Evolutionary conservation across 2,888 invertebrate genomes (phyloP), one percentile per base, ranked within the genome.

Genomic region (Urechis unicinctus): DNA sequence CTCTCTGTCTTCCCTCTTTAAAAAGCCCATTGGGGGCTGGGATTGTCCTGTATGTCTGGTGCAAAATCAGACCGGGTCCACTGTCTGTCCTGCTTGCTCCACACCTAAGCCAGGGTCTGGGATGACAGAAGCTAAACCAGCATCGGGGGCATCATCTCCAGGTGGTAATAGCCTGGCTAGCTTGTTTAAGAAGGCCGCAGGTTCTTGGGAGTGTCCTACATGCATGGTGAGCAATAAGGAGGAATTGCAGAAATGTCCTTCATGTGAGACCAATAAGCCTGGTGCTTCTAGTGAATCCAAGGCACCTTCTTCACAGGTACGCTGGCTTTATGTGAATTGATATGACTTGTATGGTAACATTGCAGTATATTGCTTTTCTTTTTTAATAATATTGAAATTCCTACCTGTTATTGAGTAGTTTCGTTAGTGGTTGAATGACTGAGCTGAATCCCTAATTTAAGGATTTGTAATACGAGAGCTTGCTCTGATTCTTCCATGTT

Each of bases 51-150:
- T 29, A 9, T 55, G 55, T 53, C 43, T 54, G 55, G 28, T 55
- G 2, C 22, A 21, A 6, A 55, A 55, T 31, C n/a, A 44, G 21
- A 4, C 31, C 4, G 28, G 22, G 4, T 25, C 3, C 3, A 30
- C 2, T 3, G 42, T 45, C 26, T 55, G 55, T 31, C 17, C 52
- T 2, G 64, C 73, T 2, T 75, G 75, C 61, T 63, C 68, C 42
- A 62, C 69, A 2, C 57, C 64, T 25, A 70, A 66, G 60, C 68
- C 68, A 77, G 80, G n/a, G n/a, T n/a, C n/a, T n/a, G n/a, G n/a
- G n/a, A n/a, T n/a, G n/a, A n/a, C n/a, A n/a, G 36, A 36, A 36
- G 17, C 36, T 36, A 36, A 36, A n/a, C n/a, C n/a, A n/a, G n/a
- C n/a, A n/a, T n/a, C n/a, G n/a, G 36, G 17, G 36, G 17, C 36